Base-by-base conservation (phyloP, 2,888 invertebrate genomes). In the Drosophila fungiperda region DNA sequence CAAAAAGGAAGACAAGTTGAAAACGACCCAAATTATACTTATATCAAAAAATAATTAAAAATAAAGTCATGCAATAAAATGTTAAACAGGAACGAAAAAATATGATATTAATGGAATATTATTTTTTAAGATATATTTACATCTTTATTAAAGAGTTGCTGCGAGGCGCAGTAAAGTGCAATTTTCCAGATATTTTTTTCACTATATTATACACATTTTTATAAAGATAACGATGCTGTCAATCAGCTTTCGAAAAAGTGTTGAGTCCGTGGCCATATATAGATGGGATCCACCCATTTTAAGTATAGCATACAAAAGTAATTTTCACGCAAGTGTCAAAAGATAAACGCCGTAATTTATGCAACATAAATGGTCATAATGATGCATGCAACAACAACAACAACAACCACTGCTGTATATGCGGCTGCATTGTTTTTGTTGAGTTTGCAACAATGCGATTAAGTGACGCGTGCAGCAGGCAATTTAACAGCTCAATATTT, bases 401-500 rank as follows among this genome's bases (percentile, higher is more conserved):
- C 58, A 71, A 45, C 53, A 53, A 36, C 26, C 55, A 52, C 70
- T 65, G 64, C 68, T 45, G 53, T 62, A 64, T 59, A 38, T 58
- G 65, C 33, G 68, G 32, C 50, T 64, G 62, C 70, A 73, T 62
- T 57, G 59, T 55, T 53, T 64, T 52, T 55, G 71, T 72, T 64
- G 68, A 76, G 83, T 53, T 59, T 73, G 62, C 78, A 83, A 64
- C 78, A 72, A 78, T 78, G 78, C 78, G 83, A 80, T 82, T 83
- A 84, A 88, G 79, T 86, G 89, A 82, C 79, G 84, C 80, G 87
- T 80, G 76, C 89, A 76, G 89, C 78, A 76, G 76, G 76, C 90
- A 90, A 87, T 89, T 91, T 91, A 89, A 89, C 90, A 85, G 83
- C 87, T 76, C 73, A 80, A 90, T 89, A 89, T 89, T 89, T 91